phyloP scores from a whole-genome alignment of 2,888 invertebrate species.

The Hedychridium roseum region DNA sequence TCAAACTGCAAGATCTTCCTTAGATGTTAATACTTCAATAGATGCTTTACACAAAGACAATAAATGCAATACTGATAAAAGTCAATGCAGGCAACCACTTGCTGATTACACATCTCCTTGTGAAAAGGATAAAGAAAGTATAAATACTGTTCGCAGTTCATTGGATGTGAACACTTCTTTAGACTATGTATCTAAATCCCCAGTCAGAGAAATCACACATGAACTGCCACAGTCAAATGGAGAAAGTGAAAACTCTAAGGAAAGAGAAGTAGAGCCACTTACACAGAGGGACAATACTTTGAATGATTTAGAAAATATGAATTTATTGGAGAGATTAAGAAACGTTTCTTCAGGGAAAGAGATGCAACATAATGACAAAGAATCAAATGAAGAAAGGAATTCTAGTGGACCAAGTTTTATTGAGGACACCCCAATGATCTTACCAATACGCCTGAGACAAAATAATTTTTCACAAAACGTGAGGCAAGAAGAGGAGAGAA shows the following conservation, averaged over 20 bases:
- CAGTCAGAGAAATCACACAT: slow-evolving; percentile 4
- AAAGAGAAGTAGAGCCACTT: slow-evolving; percentile 1
- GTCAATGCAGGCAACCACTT: slow-evolving; percentile 11
- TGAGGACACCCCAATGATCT: slow-evolving; percentile 47
- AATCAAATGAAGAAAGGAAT: neutral
- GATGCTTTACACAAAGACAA: slow-evolving; percentile 9
- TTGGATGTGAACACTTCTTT: slow-evolving; percentile 51
- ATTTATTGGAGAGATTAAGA: slow-evolving; percentile 34
- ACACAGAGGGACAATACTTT: neutral
- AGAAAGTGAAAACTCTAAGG: neutral
- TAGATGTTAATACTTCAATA: slow-evolving; percentile 35
- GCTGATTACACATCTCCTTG: neutral
- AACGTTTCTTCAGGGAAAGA: slow-evolving; percentile 21
- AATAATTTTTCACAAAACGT: slow-evolving; percentile 17
- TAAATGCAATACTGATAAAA: neutral
- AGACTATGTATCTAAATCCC: slow-evolving; percentile 19
- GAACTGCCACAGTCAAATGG: neutral
- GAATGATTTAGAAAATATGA: slow-evolving; percentile 28
- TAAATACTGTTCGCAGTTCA: slow-evolving; percentile 35
- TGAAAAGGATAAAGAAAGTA: slow-evolving; percentile 12
- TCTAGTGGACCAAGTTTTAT: slow-evolving; percentile 27
- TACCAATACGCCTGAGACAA: slow-evolving; percentile 32
- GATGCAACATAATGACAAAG: neutral
- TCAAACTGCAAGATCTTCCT: slow-evolving; percentile 14
- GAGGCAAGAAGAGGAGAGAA: no score